Conservation (phyloP, 1,140 invertebrate species). For the Metaphire vulgaris region DNA sequence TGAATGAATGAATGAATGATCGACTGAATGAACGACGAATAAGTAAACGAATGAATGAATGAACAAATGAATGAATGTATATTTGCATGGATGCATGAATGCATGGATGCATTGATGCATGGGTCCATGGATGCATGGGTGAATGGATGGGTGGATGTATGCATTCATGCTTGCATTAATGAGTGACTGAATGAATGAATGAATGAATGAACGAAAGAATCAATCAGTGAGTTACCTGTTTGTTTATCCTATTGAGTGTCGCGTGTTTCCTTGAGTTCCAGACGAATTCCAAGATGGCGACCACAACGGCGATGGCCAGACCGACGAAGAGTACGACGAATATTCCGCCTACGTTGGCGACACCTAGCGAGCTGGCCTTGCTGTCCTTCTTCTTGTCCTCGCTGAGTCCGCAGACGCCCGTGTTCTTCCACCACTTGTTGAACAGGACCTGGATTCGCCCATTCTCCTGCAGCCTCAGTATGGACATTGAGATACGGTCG, state of each 20-base stretch:
- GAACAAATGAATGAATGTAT: neutral
- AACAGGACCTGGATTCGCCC: constrained; percentile 85
- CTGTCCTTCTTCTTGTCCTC: constrained; percentile 79
- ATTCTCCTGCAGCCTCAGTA: constrained; percentile 89
- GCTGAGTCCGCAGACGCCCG: constrained; percentile 78
- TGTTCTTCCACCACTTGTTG: constrained; percentile 91
- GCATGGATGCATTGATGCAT: neutral
- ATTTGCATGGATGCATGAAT: neutral
- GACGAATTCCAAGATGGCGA: constrained; percentile 89
- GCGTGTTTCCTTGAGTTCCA: constrained; percentile 92
- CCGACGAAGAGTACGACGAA: constrained; percentile 92
- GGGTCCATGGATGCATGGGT: neutral
- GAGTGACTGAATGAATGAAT: neutral
- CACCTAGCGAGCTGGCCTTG: constrained; percentile 82
- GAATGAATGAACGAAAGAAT: neutral
- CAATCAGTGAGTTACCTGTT: neutral
- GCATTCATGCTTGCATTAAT: neutral
- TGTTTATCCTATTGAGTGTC: constrained; percentile 63
- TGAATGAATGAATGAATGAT: neutral
- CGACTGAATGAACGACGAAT: neutral
- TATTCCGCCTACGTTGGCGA: constrained; percentile 88
- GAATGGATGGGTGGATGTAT: neutral
- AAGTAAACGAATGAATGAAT: neutral
- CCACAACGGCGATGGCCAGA: constrained; percentile 76
- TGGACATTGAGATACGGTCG: constrained; percentile 88